Percentiles rank a stretch among this genome's conserved stretches.
These are phyloP conservation scores for Sipunculus nudus DNA, from an alignment of 2,888 invertebrate genomes.

Conservation along the genomic window DNA sequence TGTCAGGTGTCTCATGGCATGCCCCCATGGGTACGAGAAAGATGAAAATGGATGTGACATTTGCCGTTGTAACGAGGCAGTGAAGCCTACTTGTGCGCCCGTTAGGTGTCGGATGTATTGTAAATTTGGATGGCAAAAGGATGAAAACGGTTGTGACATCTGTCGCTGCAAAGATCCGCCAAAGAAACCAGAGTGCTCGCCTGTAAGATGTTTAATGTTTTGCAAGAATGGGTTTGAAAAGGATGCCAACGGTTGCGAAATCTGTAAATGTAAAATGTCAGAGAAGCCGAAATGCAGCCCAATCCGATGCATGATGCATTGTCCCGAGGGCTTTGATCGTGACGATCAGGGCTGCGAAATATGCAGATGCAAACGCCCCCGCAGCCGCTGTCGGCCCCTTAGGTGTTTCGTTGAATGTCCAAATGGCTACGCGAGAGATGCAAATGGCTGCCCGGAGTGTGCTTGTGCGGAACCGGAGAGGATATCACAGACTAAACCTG, in stretches of 20 bases:
- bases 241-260: constrained; percentile 11
- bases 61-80: constrained; percentile 12
- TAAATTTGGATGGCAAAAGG: constrained; percentile 15
- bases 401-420: constrained; percentile 15
- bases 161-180: constrained; percentile 13
- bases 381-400: too few species aligned
- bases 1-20: too few species aligned
- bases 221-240: constrained; percentile 21
- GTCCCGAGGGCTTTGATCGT: constrained; percentile 10
- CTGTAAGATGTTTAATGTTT: constrained; percentile 1
- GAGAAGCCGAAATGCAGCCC: too few species aligned
- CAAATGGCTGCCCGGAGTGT: constrained; percentile 15
- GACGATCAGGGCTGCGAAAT: constrained; percentile 20
- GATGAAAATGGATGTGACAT: constrained; percentile 18
- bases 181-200: constrained; percentile 14
- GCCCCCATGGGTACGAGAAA: too few species aligned
- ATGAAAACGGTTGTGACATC: constrained; percentile 11
- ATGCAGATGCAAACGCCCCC: constrained; percentile 22
- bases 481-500: too few species aligned
- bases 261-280: neutral
- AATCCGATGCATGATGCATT: constrained; percentile 11
- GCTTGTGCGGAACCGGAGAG: constrained; percentile 7
- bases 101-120: constrained; percentile 19
- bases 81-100: constrained; percentile 5
- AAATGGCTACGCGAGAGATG: constrained; percentile 13